These are phyloP conservation scores for Hapalemur alaotrensis DNA, from an alignment of 2,797 vertebrate species.

Conservation along the genomic window DNA sequence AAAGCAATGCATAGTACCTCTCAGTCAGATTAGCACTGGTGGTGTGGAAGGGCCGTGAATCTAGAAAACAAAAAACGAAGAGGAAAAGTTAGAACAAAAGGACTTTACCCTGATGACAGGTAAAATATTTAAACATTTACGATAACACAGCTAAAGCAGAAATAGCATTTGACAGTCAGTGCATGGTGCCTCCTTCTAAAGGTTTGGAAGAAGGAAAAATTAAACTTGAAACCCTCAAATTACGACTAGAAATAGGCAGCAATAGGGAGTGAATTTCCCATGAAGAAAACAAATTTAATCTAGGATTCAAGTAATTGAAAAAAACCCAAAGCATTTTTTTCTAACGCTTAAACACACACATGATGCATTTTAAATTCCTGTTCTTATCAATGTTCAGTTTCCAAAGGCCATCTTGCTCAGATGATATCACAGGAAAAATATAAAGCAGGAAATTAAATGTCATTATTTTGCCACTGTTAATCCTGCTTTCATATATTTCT, in stretches of 20 bases:
- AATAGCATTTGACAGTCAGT: not conserved
- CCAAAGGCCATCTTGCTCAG: not conserved
- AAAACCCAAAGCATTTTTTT: not conserved
- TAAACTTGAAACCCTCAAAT: not conserved
- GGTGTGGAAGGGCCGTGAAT: conserved; percentile 84
- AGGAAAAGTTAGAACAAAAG: conserved; percentile 56
- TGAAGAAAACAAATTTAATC: not conserved
- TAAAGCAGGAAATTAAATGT: not conserved
- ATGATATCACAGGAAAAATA: not conserved
- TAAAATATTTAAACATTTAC: not conserved
- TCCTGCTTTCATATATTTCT: not conserved
- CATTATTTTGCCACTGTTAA: not conserved
- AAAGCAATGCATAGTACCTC: conserved; percentile 85
- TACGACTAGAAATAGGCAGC: not conserved
- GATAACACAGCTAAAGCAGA: not conserved
- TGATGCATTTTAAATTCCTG: not conserved
- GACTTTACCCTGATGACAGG: not conserved
- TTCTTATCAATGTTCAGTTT: not conserved
- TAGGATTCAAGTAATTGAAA: not conserved
- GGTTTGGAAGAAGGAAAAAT: not conserved
- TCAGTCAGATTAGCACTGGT: conserved; percentile 88
- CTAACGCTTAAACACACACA: not conserved
- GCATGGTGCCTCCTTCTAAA: not conserved
- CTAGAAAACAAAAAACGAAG: conserved; percentile 84
- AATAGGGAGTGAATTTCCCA: not conserved